Percentiles rank a stretch among this genome's conserved stretches.
phyloP scores from a whole-genome alignment of 2,888 invertebrate genomes.

The Dolichopus griseipennis region DNA sequence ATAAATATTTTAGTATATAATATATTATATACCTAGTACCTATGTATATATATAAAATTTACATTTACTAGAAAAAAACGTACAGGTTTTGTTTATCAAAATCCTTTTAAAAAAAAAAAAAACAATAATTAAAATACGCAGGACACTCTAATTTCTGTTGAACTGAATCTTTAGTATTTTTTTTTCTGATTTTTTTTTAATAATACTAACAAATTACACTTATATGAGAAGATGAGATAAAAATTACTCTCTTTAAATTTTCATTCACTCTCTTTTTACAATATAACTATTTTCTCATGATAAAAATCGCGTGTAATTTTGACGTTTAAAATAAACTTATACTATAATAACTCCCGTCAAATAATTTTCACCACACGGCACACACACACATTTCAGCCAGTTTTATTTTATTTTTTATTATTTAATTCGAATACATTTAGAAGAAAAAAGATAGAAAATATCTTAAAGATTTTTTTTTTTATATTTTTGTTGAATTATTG shows the following conservation, averaged over 20 bases:
- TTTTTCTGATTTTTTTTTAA: no score
- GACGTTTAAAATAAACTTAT: neutral
- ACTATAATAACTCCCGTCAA: neutral
- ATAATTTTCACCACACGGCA: neutral
- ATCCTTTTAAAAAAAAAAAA: neutral
- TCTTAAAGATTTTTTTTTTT: neutral
- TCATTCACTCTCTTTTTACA: neutral
- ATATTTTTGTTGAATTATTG: no score
- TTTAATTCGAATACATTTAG: neutral
- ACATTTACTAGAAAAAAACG: no score
- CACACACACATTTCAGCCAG: neutral
- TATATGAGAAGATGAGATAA: neutral
- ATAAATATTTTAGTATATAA: no score
- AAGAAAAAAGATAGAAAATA: neutral
- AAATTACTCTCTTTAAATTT: neutral
- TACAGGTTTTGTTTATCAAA: no score
- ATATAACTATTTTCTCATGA: neutral
- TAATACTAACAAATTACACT: no score
- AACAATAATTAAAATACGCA: neutral
- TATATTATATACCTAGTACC: no score
- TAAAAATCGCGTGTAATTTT: constrained; percentile 1
- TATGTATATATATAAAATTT: no score
- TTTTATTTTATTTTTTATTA: no score
- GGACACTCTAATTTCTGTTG: neutral
- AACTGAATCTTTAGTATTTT: neutral